These are phyloP conservation scores for Epistrophe eligans DNA, from an alignment of 2,888 invertebrate species.

Conservation along the genomic window DNA sequence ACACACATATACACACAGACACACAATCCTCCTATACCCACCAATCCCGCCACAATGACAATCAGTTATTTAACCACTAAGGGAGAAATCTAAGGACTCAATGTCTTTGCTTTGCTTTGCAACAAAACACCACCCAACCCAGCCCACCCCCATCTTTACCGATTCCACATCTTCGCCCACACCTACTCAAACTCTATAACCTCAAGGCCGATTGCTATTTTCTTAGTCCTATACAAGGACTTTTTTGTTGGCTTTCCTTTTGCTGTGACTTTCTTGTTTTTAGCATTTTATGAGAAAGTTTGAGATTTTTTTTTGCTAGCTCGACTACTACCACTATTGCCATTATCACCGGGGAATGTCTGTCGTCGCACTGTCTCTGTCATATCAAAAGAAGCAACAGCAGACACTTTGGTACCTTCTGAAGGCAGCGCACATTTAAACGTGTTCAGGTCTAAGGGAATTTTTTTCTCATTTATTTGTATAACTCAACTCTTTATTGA, in stretches of 20 bases:
- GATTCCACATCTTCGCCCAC: not conserved
- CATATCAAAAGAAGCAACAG: conserved; percentile 39
- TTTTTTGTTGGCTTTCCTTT: conserved; percentile 51
- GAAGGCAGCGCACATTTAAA: conserved; percentile 56
- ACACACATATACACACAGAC: conserved; percentile 15
- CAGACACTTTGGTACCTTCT: conserved; percentile 44
- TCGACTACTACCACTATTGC: conserved; percentile 18
- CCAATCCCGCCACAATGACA: conserved; percentile 52
- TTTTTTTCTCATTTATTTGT: conserved; percentile 2
- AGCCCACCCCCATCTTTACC: not conserved
- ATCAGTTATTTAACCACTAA: conserved; percentile 75
- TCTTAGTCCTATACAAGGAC: conserved; percentile 65
- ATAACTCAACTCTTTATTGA: conserved; percentile 31
- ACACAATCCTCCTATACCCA: not conserved
- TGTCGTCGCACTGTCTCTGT: conserved; percentile 60
- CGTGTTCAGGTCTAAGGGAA: conserved; percentile 48
- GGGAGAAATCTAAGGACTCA: conserved; percentile 67
- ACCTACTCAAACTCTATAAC: conserved; percentile 42
- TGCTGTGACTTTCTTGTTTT: conserved; percentile 51
- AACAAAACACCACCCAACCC: conserved; percentile 49
- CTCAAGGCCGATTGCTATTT: conserved; percentile 75
- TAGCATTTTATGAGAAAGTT: conserved; percentile 36
- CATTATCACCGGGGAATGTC: conserved; percentile 55
- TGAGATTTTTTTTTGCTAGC: conserved; percentile 20
- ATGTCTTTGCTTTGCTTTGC: conserved; percentile 67